phyloP scores from a whole-genome alignment of 2,113 vertebrate genomes.

The Mystacornis crossleyi region DNA sequence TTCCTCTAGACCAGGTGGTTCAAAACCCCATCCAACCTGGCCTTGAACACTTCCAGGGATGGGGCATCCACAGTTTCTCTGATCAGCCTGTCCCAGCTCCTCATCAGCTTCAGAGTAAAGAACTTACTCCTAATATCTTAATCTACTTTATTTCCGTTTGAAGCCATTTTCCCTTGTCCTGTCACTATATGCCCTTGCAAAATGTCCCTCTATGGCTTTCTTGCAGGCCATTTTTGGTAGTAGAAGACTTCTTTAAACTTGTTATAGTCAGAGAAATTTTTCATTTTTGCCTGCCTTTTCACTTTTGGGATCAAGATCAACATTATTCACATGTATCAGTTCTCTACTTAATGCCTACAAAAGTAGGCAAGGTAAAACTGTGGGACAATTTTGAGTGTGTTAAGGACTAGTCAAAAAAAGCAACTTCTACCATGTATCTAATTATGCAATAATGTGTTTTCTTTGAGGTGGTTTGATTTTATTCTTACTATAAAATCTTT shows the following conservation, averaged over 20 bases:
- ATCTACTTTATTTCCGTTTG: background rate
- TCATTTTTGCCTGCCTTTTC: background rate
- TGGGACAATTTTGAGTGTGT: background rate
- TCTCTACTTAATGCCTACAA: background rate
- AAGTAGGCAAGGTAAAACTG: background rate
- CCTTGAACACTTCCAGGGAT: background rate
- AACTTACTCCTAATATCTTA: background rate
- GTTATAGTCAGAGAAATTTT: background rate
- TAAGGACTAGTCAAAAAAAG: background rate
- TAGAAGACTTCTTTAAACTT: background rate
- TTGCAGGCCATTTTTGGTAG: background rate
- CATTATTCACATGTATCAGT: background rate
- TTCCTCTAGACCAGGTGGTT: background rate
- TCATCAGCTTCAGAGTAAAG: background rate
- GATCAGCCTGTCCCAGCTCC: background rate
- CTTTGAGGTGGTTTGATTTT: background rate
- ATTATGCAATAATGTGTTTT: background rate
- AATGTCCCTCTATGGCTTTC: background rate
- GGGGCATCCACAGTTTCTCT: background rate
- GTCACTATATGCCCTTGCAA: background rate
- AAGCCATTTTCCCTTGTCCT: background rate
- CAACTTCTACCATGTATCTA: background rate
- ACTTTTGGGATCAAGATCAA: background rate
- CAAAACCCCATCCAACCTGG: background rate
- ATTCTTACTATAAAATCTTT: background rate